Evolutionary conservation across 2,113 vertebrate genomes (phyloP).

Genomic region (Aspiorhynchus laticeps): DNA sequence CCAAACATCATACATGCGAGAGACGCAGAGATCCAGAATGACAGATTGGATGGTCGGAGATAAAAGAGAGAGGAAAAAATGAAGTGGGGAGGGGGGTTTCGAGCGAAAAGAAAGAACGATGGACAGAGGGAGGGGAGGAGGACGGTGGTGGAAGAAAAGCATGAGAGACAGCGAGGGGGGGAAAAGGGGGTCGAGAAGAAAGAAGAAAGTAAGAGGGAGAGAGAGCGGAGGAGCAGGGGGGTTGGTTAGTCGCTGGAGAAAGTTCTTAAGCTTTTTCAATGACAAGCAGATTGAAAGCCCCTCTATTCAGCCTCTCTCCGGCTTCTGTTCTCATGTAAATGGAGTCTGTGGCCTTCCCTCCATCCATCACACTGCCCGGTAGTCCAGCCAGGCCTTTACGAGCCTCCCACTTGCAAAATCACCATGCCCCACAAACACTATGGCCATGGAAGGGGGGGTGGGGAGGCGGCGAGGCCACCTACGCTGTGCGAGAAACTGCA

Average conservation of each 20-base stretch:
- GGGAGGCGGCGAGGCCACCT: constrained; percentile 47
- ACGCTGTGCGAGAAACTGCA: constrained; percentile 44
- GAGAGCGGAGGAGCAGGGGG: constrained; percentile 37
- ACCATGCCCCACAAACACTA: constrained; percentile 45
- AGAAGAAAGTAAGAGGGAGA: constrained; percentile 44
- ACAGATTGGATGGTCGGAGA: constrained; percentile 53
- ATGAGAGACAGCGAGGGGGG: constrained; percentile 39
- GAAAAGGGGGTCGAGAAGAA: constrained; percentile 42
- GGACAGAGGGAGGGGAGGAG: constrained; percentile 46
- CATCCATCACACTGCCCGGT: constrained; percentile 59
- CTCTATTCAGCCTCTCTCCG: constrained; percentile 49
- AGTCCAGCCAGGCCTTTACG: constrained; percentile 55
- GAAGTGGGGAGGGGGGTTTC: constrained; percentile 39
- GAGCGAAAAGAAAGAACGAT: constrained; percentile 50
- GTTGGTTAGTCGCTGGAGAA: constrained; percentile 50
- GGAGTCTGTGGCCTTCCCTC: constrained; percentile 42
- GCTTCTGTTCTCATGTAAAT: constrained; percentile 61
- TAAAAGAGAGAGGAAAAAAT: constrained; percentile 52
- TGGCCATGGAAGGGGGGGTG: constrained; percentile 20
- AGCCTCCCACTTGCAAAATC: constrained; percentile 49
- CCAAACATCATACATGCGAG: constrained; percentile 39
- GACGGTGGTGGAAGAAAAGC: constrained; percentile 34
- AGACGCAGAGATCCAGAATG: constrained; percentile 44
- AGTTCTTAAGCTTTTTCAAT: constrained; percentile 57
- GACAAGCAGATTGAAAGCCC: constrained; percentile 58